phyloP scores from a whole-genome alignment of 2,797 vertebrate species.

The Cossypha polioptera region DNA sequence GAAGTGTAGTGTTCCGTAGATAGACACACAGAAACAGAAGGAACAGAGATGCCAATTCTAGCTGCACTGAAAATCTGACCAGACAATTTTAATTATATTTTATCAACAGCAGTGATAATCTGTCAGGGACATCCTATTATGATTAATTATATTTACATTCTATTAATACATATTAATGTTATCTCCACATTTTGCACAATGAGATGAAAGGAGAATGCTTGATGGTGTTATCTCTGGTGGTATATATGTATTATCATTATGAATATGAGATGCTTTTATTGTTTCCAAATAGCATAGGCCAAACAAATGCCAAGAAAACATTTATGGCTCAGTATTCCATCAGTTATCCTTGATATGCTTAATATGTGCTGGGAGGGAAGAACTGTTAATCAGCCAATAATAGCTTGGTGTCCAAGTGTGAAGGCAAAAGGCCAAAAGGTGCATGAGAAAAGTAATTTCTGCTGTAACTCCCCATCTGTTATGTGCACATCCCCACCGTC shows the following conservation, averaged over 20 bases:
- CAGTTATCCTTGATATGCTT: conserved; percentile 30
- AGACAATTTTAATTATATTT: conserved; percentile 50
- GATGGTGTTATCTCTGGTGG: not conserved
- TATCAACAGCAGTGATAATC: conserved; percentile 24
- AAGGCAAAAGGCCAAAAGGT: conserved; percentile 31
- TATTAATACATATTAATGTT: conserved; percentile 32
- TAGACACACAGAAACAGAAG: not conserved
- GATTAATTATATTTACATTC: conserved; percentile 50
- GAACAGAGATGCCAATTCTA: not conserved
- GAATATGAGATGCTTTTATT: conserved; percentile 51
- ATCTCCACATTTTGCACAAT: not conserved
- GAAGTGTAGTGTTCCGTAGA: not conserved
- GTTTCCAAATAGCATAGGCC: conserved; percentile 20
- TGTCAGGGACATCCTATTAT: conserved; percentile 11
- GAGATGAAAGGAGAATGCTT: not conserved
- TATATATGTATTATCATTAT: conserved; percentile 45
- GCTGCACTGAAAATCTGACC: not conserved
- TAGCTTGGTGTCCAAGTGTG: not conserved
- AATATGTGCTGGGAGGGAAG: not conserved
- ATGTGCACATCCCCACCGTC: not conserved
- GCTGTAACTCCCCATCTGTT: not conserved
- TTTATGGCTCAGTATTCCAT: conserved; percentile 20
- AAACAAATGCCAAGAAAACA: conserved; percentile 23
- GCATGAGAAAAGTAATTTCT: not conserved
- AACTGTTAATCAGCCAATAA: conserved; percentile 21